Percentiles rank a stretch among this genome's conserved stretches.
Conservation (phyloP, 2,888 invertebrate genomes). For the Chrysodeixis includens region DNA sequence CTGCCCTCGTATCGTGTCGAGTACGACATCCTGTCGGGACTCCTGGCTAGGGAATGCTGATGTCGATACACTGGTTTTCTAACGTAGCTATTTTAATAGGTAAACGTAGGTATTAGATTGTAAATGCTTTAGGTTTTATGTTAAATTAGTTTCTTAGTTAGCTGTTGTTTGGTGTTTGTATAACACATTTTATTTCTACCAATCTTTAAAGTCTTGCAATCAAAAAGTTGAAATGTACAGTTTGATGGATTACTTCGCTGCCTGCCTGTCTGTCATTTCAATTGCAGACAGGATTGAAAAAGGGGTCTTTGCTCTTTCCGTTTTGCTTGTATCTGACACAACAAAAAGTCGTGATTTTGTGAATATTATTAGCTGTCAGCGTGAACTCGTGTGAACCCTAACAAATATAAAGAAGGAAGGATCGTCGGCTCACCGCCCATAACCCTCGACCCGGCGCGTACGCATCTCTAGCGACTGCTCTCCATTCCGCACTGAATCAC, state of each 20-base stretch:
- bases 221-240: too few relatives aligned
- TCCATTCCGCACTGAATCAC: slow-evolving; percentile 49
- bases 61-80: slow-evolving; percentile 45
- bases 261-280: not conserved
- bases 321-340: not conserved
- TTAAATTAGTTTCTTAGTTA: not conserved
- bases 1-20: slow-evolving; percentile 75
- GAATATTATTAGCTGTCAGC: not conserved
- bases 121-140: not conserved
- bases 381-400: slow-evolving; percentile 43
- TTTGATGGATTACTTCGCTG: not conserved
- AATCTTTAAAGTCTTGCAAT: too few relatives aligned
- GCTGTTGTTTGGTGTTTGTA: too few relatives aligned
- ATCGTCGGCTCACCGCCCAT: slow-evolving; percentile 64
- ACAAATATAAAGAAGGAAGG: slow-evolving; percentile 50
- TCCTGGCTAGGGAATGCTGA: slow-evolving; percentile 70
- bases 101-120: not conserved
- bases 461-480: slow-evolving; percentile 53
- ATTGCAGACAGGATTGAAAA: not conserved
- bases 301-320: not conserved
- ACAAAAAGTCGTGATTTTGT: not conserved
- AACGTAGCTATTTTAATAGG: slow-evolving; percentile 23
- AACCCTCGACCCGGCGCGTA: slow-evolving; percentile 63
- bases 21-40: slow-evolving; percentile 81
- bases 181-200: too few relatives aligned